Conservation (phyloP, 2,888 invertebrate species). For the Timandra comae region DNA sequence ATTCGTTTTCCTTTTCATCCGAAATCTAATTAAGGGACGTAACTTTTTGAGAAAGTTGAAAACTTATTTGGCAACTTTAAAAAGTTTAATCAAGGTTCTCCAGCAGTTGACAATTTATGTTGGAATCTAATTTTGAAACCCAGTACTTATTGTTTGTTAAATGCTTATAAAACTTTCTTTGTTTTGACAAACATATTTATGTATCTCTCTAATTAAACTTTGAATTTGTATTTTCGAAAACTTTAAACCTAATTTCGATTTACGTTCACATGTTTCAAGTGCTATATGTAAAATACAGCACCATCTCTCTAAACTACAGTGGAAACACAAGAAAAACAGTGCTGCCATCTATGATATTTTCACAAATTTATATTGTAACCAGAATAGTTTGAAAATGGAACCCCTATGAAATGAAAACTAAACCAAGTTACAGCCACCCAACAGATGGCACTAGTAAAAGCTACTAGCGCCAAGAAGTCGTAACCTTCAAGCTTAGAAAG, state of each 20-base stretch:
- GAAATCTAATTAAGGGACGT: conserved; percentile 13
- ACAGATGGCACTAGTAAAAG: conserved; percentile 13
- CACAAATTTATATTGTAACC: neutral
- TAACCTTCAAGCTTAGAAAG: no score
- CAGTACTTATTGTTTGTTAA: no score
- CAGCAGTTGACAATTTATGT: conserved; percentile 13
- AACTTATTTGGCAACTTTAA: conserved; percentile 14
- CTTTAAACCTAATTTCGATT: no score
- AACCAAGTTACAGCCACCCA: neutral
- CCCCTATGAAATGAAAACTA: neutral
- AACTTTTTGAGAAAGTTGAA: conserved; percentile 14
- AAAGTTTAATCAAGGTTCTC: conserved; percentile 18
- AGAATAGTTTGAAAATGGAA: neutral
- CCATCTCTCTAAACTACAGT: conserved; percentile 3
- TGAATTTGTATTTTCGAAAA: no score
- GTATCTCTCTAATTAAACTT: no score
- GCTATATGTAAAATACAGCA: no score
- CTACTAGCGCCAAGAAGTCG: no score
- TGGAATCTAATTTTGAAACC: conserved; percentile 10
- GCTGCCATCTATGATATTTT: neutral
- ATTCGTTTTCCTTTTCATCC: conserved; percentile 6
- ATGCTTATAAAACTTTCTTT: no score
- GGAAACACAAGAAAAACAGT: neutral
- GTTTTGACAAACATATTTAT: no score
- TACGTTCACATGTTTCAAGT: no score